Base-by-base conservation (phyloP, 2,797 vertebrate genomes). In the Tachyglossus aculeatus region DNA sequence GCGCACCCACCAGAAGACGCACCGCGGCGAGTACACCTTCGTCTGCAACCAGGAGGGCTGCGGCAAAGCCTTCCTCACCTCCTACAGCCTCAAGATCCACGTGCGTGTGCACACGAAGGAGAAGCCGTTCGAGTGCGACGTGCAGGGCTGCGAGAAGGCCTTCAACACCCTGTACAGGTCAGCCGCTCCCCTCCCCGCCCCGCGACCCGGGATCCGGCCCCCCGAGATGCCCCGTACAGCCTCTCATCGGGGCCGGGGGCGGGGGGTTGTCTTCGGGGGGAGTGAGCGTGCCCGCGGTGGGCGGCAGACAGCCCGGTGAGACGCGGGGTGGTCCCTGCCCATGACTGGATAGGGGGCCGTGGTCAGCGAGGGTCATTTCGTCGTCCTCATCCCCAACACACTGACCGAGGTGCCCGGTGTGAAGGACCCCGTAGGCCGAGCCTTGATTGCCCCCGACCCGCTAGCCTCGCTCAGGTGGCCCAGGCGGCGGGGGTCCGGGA, bases 81-180 rank as follows among this genome's bases (percentile, higher is more conserved):
- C 98, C 16, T 99, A 99, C 91, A 99, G 98, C 90, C 96, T 99
- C 84, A 99, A 97, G 91, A 99, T 99, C 89, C 98, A 99, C 0
- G 97, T 99, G 18, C 93, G 98, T 3, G 98, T 99, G 67, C 98
- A 99, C 94, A 99, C 98, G 22, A 99, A 99, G 91, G 98, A 99
- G 87, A 99, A 99, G 83, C 98, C 98, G 1, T 99, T 99, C n/a
- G 98, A 99, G 84, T 99, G 98, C 21, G 96, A 98, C 1, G 97
- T 98, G 77, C 98, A 99, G 85, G 98, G 98, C 83, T 99, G 98
- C 55, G 98, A 99, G 82, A 99, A 98, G 85, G 97, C 97, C 0
- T 99, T 99, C 87, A 99, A 99, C 88, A 99, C 98, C 0, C 91
- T 99, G 18, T 99, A 99, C 92, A 96, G 95, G 96, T 98, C 52